A percentile compares a stretch with the other conserved stretches of the same genome.
These are phyloP conservation scores for Ptilonorhynchus violaceus DNA, from an alignment of 2,113 vertebrate species.

Conservation along the genomic window DNA sequence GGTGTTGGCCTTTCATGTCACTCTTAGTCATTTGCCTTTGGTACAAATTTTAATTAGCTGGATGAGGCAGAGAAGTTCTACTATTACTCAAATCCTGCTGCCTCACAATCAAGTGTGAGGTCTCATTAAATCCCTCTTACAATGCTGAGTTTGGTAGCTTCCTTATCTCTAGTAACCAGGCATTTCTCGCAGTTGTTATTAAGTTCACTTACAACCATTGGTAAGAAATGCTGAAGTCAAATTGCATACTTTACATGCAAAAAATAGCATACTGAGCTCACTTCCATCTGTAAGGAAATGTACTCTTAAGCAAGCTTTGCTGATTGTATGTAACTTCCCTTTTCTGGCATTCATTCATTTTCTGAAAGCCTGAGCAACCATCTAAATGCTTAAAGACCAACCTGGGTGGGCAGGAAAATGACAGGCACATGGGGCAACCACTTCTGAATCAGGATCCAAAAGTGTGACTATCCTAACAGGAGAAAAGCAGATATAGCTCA, in stretches of 20 bases:
- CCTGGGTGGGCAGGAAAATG: not conserved
- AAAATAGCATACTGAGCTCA: not conserved
- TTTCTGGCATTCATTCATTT: not conserved
- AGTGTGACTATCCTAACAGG: not conserved
- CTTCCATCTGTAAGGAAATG: not conserved
- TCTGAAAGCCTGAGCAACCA: not conserved
- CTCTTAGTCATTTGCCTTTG: not conserved
- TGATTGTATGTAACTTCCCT: not conserved
- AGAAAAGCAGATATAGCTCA: not conserved
- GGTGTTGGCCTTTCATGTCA: not conserved
- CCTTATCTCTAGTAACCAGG: slow-evolving; percentile 20
- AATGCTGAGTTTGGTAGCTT: not conserved
- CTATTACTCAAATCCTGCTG: not conserved
- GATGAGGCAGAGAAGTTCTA: not conserved
- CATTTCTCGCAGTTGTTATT: not conserved
- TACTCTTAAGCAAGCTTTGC: not conserved
- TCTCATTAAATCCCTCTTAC: slow-evolving; percentile 8
- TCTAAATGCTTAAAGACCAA: not conserved
- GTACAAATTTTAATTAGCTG: slow-evolving; percentile 4
- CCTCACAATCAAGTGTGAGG: not conserved
- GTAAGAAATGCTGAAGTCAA: slow-evolving; percentile 5
- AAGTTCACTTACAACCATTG: not conserved
- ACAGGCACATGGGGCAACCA: not conserved
- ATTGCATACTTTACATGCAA: not conserved
- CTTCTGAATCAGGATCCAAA: not conserved